Conservation (phyloP, 2,797 vertebrate species). For the Taeniopygia guttata region DNA sequence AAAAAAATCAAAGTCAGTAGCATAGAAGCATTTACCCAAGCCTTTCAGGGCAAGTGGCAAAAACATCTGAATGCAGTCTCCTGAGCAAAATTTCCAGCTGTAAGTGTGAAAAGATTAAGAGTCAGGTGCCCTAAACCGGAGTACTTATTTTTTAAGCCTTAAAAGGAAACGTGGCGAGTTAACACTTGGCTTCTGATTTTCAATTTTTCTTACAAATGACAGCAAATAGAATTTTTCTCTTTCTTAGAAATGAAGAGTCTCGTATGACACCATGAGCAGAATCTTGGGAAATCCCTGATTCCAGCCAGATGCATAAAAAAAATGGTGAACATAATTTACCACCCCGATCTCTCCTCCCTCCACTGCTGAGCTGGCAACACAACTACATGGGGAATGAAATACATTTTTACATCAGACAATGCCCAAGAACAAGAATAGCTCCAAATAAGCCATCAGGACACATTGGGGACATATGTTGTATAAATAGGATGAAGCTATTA, state of each 20-base stretch:
- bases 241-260: neutral
- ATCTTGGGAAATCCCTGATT: neutral
- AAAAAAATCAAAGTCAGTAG: neutral
- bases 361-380: fast-evolving
- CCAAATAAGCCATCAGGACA: neutral
- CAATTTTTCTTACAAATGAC: neutral
- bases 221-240: neutral
- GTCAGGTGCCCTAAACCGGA: neutral
- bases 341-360: neutral
- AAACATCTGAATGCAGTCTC: neutral
- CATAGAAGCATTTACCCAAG: neutral
- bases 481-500: neutral
- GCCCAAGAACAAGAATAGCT: neutral
- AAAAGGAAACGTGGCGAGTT: neutral
- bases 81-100: neutral
- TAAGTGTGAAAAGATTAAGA: neutral
- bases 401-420: neutral
- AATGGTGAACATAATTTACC: neutral
- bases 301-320: neutral
- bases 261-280: fast-evolving
- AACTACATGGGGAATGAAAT: fast-evolving
- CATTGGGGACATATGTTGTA: neutral
- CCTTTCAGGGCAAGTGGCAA: neutral
- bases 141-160: neutral
- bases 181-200: neutral